Percentiles rank a stretch among this genome's conserved stretches.
These are phyloP conservation scores for Cryptomyrus ogoouensis DNA, from an alignment of 2,113 vertebrate species.

Conservation along the genomic window DNA sequence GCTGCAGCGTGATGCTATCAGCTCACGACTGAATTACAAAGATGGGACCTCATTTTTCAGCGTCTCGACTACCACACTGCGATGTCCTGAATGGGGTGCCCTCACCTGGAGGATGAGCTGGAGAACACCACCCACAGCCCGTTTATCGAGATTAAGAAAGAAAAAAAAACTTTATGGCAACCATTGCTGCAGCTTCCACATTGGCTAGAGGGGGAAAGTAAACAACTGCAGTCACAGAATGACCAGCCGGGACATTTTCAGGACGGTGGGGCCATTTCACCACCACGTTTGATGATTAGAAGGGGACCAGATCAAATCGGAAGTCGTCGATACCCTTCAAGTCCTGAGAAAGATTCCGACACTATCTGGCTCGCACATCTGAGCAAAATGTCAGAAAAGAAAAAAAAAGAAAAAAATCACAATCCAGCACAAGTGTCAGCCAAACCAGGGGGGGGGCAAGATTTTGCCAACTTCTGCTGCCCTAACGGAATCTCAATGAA, in stretches of 20 bases:
- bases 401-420: neutral
- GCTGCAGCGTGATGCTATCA: slow-evolving; percentile 59
- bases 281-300: neutral
- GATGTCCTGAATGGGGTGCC: slow-evolving; percentile 42
- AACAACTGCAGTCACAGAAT: neutral
- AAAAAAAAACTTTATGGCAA: neutral
- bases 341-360: slow-evolving; percentile 9
- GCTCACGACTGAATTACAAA: slow-evolving; percentile 53
- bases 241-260: neutral
- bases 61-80: slow-evolving; percentile 34
- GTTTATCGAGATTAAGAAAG: neutral
- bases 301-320: neutral
- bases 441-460: slow-evolving; percentile 33
- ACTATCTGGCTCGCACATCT: slow-evolving; percentile 3
- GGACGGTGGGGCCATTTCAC: neutral
- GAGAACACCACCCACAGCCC: neutral
- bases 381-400: neutral
- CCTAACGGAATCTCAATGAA: slow-evolving; percentile 67
- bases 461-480: slow-evolving; percentile 19
- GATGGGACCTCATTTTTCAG: slow-evolving; percentile 59
- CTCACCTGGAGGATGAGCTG: neutral
- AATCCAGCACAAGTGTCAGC: slow-evolving; percentile 57
- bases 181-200: neutral
- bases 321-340: neutral
- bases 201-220: neutral